Base-by-base conservation (phyloP, 2,888 invertebrate species). In the Neocrepidodera transversa region DNA sequence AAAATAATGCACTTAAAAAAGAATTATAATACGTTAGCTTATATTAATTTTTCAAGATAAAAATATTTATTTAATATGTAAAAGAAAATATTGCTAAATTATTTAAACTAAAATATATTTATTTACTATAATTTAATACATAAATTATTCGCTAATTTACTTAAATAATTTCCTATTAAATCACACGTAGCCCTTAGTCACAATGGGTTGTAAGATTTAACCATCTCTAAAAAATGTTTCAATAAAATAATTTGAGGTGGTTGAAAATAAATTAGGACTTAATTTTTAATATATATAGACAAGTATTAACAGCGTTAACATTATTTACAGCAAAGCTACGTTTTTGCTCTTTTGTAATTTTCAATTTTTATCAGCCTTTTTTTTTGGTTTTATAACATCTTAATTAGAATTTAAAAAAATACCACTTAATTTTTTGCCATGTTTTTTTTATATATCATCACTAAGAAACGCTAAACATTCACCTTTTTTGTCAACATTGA, bases 281-380 rank as follows among this genome's bases (percentile, higher is more conserved):
- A 35, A 35, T 35, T 30, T 7, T 18, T 16, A 2, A 4, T 18
- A 32, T 32, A 45, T 28, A 42, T 18, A 36, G 20, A 32, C 32
- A 23, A 43, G 14, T 30, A 56, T 42, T 47, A 38, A 40, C 23
- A 40, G 48, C 47, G 17, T 28, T 23, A 23, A 50, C 32, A 42
- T 42, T 36, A 57, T 57, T 28, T 36, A 57, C 45, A 50, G 35
- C 36, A 43, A 57, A 50, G 57, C 57, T 23, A 43, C 42, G 30
- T 50, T 54, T 16, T 54, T 42, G 20, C 32, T 20, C 47, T n/a
- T 54, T 51, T 14, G 14, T 26, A 45, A 26, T 26, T 6, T 45
- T 54, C 28, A 13, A 45, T 45, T 45, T 61, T 57, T 47, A 47
- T 58, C 62, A 62, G 62, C 51, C 58, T 62, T 62, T 58, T 62